A percentile compares a stretch with the other conserved stretches of the same genome.
Conservation (phyloP, 2,113 vertebrate species). For the Chlorodrepanis virens region DNA sequence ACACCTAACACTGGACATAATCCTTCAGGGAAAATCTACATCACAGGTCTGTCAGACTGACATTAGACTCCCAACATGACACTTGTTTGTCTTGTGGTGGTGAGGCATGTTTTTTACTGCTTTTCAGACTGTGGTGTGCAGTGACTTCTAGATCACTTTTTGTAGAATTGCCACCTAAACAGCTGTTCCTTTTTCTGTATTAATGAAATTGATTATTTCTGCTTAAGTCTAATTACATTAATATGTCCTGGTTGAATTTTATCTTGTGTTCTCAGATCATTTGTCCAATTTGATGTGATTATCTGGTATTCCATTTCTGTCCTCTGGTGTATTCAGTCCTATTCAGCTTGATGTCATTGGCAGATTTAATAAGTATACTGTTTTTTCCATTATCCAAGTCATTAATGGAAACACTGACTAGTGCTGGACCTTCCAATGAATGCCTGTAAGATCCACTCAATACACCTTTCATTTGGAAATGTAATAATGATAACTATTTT, state of each 20-base stretch:
- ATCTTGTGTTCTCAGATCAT: slow-evolving; percentile 10
- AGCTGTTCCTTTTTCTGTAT: neutral
- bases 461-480: neutral
- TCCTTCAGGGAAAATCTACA: neutral
- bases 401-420: slow-evolving; percentile 21
- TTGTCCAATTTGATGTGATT: slow-evolving; percentile 46
- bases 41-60: neutral
- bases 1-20: neutral
- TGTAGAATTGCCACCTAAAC: neutral
- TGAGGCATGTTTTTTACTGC: neutral
- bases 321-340: neutral
- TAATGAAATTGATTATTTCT: slow-evolving; percentile 24
- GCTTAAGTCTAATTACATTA: slow-evolving; percentile 20
- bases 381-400: slow-evolving; percentile 8
- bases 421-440: neutral
- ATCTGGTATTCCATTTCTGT: slow-evolving; percentile 15
- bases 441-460: neutral
- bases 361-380: slow-evolving; percentile 21
- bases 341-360: slow-evolving; percentile 16
- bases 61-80: neutral
- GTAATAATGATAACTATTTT: slow-evolving; percentile 6
- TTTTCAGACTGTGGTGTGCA: neutral
- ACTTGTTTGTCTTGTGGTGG: neutral
- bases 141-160: neutral
- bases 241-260: slow-evolving; percentile 28